Conservation (phyloP, 2,888 invertebrate genomes). For the Tyria jacobaeae region DNA sequence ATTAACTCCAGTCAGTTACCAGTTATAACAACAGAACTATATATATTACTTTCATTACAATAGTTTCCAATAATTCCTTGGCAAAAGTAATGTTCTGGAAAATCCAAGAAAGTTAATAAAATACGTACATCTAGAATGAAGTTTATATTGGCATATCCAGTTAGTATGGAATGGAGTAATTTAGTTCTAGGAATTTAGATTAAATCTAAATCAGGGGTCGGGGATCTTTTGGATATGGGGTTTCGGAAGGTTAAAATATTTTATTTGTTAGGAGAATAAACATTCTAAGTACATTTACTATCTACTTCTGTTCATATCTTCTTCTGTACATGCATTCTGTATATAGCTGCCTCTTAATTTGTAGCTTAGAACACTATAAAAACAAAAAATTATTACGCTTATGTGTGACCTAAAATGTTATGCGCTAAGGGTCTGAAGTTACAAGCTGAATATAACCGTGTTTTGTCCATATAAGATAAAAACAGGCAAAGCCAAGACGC, state of each 20-base stretch:
- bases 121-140: conserved; percentile 12
- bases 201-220: neutral
- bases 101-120: conserved; percentile 19
- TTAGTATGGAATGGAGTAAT: neutral
- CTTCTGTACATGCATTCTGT: too few species aligned
- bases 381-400: too few species aligned
- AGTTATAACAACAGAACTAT: conserved; percentile 15
- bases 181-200: neutral
- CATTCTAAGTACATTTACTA: too few species aligned
- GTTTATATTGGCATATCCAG: conserved; percentile 16
- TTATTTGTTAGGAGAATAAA: neutral
- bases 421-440: too few species aligned
- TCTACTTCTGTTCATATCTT: too few species aligned
- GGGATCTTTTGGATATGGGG: neutral
- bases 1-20: conserved; percentile 10
- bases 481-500: too few species aligned
- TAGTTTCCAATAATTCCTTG: conserved; percentile 33
- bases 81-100: conserved; percentile 32
- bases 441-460: too few species aligned
- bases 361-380: too few species aligned
- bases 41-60: conserved; percentile 26
- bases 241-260: neutral
- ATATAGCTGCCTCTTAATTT: too few species aligned
- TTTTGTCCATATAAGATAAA: too few species aligned
- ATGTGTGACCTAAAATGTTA: too few species aligned